Conservation (phyloP, 2,797 vertebrate genomes). For the Eidolon dupreanum region DNA sequence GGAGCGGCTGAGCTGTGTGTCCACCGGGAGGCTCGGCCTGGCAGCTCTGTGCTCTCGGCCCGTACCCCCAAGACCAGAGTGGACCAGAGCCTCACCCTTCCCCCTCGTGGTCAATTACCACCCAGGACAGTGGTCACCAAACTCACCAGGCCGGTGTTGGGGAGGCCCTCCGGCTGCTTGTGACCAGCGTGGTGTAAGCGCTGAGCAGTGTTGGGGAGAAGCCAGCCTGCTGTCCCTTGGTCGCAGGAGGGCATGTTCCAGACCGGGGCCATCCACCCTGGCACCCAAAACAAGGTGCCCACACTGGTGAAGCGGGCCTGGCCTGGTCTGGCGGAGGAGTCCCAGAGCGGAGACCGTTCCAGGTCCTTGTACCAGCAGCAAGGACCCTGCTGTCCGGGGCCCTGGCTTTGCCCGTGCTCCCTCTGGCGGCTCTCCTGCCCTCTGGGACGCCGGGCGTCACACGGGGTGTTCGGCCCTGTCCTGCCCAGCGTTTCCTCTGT, state of each 20-base stretch:
- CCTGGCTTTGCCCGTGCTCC: background rate
- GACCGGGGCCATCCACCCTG: background rate
- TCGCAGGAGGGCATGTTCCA: too few species aligned
- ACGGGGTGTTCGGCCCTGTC: background rate
- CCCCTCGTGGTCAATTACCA: too few species aligned
- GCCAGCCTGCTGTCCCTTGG: background rate
- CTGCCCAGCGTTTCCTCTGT: background rate
- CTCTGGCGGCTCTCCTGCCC: background rate
- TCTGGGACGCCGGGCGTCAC: background rate
- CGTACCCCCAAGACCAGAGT: background rate
- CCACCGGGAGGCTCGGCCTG: too few species aligned
- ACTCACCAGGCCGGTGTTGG: background rate
- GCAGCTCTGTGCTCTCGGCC: background rate
- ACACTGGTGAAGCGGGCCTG: background rate
- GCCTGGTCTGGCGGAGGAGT: background rate
- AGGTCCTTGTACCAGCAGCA: too few species aligned
- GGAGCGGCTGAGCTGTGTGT: background rate
- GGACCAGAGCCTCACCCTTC: background rate
- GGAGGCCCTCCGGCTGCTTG: background rate
- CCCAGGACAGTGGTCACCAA: background rate
- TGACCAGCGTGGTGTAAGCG: fast-evolving
- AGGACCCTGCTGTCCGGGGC: too few species aligned
- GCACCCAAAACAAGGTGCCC: background rate
- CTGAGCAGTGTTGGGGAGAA: background rate
- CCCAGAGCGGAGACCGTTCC: background rate